Conservation (phyloP, 2,888 invertebrate species). For the Tenthredo scrophulariae region DNA sequence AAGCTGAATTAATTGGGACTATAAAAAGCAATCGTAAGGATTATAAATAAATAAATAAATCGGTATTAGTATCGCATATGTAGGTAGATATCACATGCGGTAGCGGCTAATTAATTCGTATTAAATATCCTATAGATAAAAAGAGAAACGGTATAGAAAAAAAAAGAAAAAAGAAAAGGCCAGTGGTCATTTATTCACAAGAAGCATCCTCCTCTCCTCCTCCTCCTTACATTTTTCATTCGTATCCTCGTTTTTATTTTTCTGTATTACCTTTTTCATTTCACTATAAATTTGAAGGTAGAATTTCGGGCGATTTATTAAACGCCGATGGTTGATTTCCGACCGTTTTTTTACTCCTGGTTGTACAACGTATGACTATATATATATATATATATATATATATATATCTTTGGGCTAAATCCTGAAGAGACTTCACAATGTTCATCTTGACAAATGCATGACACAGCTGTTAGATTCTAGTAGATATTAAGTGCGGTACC, state of each 20-base stretch:
- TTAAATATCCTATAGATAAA: neutral
- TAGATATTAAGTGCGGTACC: too few relatives aligned
- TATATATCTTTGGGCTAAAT: too few relatives aligned
- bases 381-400: too few relatives aligned
- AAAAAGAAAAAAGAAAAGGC: neutral
- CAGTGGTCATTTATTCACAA: neutral
- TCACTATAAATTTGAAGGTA: too few relatives aligned
- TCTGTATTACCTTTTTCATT: too few relatives aligned
- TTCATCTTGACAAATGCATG: neutral
- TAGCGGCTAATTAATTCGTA: neutral
- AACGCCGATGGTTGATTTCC: too few relatives aligned
- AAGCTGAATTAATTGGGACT: neutral
- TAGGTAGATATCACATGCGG: neutral
- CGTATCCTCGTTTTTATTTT: too few relatives aligned
- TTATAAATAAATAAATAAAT: neutral
- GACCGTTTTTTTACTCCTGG: too few relatives aligned
- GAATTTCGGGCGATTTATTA: neutral
- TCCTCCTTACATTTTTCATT: too few relatives aligned
- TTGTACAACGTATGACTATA: too few relatives aligned
- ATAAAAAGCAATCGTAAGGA: neutral
- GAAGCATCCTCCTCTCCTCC: neutral
- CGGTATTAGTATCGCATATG: neutral
- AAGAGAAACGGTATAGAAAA: too few relatives aligned
- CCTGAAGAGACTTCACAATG: neutral
- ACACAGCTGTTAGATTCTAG: conserved; percentile 1